Conservation (phyloP, 1,140 invertebrate species). For the Apocrypta bakeri region DNA sequence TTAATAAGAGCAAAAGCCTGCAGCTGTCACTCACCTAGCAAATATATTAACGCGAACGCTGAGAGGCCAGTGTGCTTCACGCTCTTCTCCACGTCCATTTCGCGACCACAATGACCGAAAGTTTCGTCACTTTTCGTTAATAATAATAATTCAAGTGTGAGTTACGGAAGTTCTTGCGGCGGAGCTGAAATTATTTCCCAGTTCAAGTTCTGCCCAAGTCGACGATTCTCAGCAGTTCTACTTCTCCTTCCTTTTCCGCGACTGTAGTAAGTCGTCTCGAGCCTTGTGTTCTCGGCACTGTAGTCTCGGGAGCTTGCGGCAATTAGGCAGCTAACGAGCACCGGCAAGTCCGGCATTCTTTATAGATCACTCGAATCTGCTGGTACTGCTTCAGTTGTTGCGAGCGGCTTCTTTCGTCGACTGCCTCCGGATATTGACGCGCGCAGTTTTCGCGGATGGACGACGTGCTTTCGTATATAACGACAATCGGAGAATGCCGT, state of each 20-base stretch:
- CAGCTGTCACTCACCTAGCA: no score
- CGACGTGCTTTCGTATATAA: not conserved
- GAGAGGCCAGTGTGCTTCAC: not conserved
- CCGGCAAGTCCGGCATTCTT: constrained; percentile 53
- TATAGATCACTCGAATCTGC: constrained; percentile 34
- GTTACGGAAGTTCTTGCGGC: constrained; percentile 46
- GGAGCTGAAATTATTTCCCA: constrained; percentile 40
- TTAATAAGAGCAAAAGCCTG: no score
- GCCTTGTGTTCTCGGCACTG: constrained; percentile 19
- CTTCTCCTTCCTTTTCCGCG: constrained; percentile 1
- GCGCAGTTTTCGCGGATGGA: not conserved
- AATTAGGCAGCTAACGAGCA: constrained; percentile 61
- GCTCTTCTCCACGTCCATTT: not conserved
- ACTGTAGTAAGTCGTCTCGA: constrained; percentile 3
- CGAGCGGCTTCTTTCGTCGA: not conserved
- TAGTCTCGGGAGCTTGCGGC: constrained; percentile 50
- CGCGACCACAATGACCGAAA: not conserved
- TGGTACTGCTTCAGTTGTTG: no score
- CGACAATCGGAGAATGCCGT: not conserved
- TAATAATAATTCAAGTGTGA: constrained; percentile 49
- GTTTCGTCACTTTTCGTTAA: constrained; percentile 31
- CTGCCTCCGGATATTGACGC: constrained; percentile 45
- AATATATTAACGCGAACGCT: not conserved
- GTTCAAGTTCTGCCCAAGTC: constrained; percentile 37
- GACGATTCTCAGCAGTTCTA: constrained; percentile 25